Conservation (phyloP, 2,797 vertebrate species). For the Valencia hispanica region DNA sequence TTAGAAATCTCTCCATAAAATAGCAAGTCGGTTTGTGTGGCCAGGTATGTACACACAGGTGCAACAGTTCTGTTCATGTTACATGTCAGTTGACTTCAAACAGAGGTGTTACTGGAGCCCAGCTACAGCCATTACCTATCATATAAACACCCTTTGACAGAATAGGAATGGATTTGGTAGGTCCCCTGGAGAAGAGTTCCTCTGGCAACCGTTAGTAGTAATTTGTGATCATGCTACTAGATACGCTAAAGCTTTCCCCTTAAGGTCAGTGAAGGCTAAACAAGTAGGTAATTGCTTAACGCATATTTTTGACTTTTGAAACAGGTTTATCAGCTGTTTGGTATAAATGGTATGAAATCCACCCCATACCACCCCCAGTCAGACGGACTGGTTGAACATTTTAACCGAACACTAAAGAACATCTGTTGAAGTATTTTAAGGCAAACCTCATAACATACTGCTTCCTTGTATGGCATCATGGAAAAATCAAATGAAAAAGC, state of each 20-base stretch:
- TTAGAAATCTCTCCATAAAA: background rate
- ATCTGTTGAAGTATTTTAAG: no score
- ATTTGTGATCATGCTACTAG: background rate
- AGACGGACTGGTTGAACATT: no score
- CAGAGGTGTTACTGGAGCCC: background rate
- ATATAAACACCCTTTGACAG: background rate
- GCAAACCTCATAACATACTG: no score
- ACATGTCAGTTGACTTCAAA: background rate
- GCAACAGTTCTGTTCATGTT: background rate
- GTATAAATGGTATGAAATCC: background rate
- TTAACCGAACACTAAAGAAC: no score
- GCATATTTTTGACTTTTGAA: no score
- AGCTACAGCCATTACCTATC: background rate
- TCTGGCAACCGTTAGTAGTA: background rate
- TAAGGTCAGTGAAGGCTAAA: background rate
- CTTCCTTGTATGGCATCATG: no score
- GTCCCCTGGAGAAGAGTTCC: background rate
- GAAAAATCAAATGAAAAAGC: no score
- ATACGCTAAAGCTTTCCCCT: background rate
- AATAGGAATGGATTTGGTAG: constrained; percentile 2
- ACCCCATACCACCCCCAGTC: no score
- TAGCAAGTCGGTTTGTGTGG: background rate
- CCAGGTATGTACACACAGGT: constrained; percentile 1
- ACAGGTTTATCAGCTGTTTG: no score
- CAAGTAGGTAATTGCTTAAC: background rate